Evolutionary conservation across 2,888 invertebrate species (phyloP), one percentile per base, ranked within the genome.

Genomic region (Lissonota sp.): DNA sequence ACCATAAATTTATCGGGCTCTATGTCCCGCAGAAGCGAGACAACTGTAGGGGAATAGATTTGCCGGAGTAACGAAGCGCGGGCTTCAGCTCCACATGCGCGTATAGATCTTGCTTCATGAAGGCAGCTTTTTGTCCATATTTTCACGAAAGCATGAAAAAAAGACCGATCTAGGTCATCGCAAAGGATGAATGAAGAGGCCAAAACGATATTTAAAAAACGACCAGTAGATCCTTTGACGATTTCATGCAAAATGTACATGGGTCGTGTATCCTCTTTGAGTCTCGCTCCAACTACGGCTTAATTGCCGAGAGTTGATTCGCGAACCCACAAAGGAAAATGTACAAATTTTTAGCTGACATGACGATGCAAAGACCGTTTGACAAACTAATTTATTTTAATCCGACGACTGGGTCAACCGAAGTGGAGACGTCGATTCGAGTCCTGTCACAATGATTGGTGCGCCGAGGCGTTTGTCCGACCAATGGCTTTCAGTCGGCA

Each of bases 1-100:
- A 66, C 70, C 62, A 70, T 78, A 78, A 81, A 81, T 81, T 81
- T 78, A 78, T 81, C 74, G 74, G 51, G 64, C 40, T 53, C 66
- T 16, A 53, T 55, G 74, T 8, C 39, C 26, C 60, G 53, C 73
- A 53, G 53, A 67, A 55, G 46, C 64, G 44, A 58, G 46, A 10
- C 16, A 63, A 51, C 44, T 26, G 26, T 26, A 49, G 49, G 60
- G 8, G 67, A 44, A 57, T 62, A 7, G 57, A 26, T 64, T 66
- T 51, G 49, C 57, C 49, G 6, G 66, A 66, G 73, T 74, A 70
- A 80, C 63, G 74, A 78, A 62, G 66, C 44, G 70, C 40, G 51
- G 40, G 71, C 57, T 71, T 63, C 74, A 66, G 60, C 74, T 81
- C 69, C 16, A n/a, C 14, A 37, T 44, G 51, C 51, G 58, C 51